Evolutionary conservation across 2,797 vertebrate species (phyloP), one percentile per base, ranked within the genome.

Genomic region (Amblyraja radiata): DNA sequence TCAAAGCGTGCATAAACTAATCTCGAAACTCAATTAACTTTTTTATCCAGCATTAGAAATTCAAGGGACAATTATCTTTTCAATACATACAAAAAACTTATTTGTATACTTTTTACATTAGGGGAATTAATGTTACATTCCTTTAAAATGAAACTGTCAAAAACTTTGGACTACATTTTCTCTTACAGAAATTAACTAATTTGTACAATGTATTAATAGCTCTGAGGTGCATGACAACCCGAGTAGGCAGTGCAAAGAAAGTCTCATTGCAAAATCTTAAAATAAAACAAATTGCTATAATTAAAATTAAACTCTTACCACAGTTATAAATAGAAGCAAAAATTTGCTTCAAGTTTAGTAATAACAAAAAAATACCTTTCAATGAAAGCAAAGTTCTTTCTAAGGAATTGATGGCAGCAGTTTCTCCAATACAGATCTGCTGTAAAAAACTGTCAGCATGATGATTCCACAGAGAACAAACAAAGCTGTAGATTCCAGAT

Each of bases 401-500:
- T 94, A 99, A 95, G 2, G 98, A 98, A 96, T 97, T 96, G 71
- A 97, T 95, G n/a, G 98, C 97, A 18, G 96, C 95, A 95, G 98
- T 97, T 94, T 97, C 96, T 94, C 97, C 96, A 93, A 96, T 93
- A 94, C 94, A 98, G 95, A 98, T 96, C 81, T 98, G 98, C 94
- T 97, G 98, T 90, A 99, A 97, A 96, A 99, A 99, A 78, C 96
- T 97, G 95, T 99, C 98, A 0, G 97, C 98, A 95, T 99, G 98
- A 95, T 99, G 98, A 96, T 97, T 99, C 98, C 98, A 99, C 93
- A 99, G 96, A 94, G 98, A 99, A 95, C 98, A 99, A 0, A 97
- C 97, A 95, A 99, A 99, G 95, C 96, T 98, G 96, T 99, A 99
- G 96, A 99, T 98, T 95, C 97, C 97, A 71, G 98, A 98, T 7